Base-by-base conservation (phyloP, 2,113 vertebrate genomes). In the Coreoperca whiteheadi region DNA sequence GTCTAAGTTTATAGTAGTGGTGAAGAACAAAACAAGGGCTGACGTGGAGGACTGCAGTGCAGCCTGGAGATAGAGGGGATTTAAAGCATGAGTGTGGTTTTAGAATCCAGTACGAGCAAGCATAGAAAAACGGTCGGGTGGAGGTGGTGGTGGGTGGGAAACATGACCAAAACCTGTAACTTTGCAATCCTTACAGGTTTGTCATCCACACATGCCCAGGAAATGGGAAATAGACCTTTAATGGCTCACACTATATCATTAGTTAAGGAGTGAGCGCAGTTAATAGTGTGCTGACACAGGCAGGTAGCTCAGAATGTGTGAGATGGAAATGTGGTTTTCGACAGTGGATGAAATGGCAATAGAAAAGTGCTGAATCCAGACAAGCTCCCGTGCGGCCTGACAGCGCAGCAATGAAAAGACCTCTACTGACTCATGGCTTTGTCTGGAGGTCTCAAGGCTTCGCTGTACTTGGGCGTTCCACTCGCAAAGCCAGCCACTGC, bases 331-430 rank as follows among this genome's bases (percentile, higher is more conserved):
- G 28, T 60, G 57, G 21, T 53, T 54, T 88, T 78, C 56, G 11
- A 72, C 84, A 72, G 56, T 50, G 51, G 79, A 81, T 81, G 75
- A 85, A 92, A 86, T 63, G 53, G 83, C 66, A 72, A 82, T 16
- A 76, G 72, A 81, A 90, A 90, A 91, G 28, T 89, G 89, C 90
- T 93, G 87, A 93, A 88, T 87, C 75, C 48, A 50, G 75, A 60
- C 54, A 30, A 69, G 60, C 86, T 48, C 63, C 15, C 5, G 68
- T 21, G 50, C 20, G 64, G 54, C 81, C 68, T 78, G 83, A 90
- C 87, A 93, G 82, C 64, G 30, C 50, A 74, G 84, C 84, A 82
- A 84, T 87, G 90, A 85, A 89, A 80, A 74, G 60, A 37, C 60
- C 61, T 74, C 20, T 8, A 71, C 83, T 90, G 86, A 93, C 69